Evolutionary conservation across 1,140 invertebrate genomes (phyloP).

Genomic region (Epicauta chinensis): DNA sequence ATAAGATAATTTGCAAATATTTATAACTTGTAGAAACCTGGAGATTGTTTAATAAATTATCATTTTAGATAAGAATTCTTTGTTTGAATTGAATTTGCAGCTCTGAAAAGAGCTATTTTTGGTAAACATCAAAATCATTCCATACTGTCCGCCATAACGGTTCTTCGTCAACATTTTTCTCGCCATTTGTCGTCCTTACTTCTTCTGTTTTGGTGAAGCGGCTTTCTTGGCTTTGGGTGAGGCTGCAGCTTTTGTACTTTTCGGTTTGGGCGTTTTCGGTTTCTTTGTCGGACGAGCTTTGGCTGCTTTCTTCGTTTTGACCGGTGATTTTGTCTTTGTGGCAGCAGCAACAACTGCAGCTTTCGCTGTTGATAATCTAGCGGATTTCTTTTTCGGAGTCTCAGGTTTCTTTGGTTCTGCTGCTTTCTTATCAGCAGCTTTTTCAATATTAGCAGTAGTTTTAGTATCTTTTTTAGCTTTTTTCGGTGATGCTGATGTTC

Average conservation of each 20-base stretch:
- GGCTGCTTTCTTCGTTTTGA: constrained; percentile 21
- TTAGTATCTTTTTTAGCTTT: no score
- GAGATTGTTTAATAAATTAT: no score
- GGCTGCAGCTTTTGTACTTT: constrained; percentile 15
- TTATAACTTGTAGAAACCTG: no score
- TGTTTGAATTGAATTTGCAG: no score
- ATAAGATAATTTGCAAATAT: no score
- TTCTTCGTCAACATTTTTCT: no score
- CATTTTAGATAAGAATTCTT: no score
- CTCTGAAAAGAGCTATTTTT: no score
- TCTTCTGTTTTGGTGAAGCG: constrained; percentile 24
- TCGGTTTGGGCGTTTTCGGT: constrained; percentile 24
- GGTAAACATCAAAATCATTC: no score
- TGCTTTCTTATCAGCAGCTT: constrained; percentile 1
- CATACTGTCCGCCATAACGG: no score
- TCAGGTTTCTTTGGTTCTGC: background rate
- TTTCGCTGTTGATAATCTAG: background rate
- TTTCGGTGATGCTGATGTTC: no score
- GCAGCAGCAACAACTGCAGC: constrained; percentile 1
- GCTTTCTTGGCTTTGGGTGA: constrained; percentile 16
- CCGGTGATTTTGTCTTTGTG: constrained; percentile 19
- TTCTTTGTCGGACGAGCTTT: constrained; percentile 22
- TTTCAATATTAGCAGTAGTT: constrained; percentile 10
- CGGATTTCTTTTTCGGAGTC: background rate
- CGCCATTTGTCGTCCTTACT: background rate